Evolutionary conservation across 2,888 invertebrate genomes (phyloP).

Genomic region (Muscina levida): DNA sequence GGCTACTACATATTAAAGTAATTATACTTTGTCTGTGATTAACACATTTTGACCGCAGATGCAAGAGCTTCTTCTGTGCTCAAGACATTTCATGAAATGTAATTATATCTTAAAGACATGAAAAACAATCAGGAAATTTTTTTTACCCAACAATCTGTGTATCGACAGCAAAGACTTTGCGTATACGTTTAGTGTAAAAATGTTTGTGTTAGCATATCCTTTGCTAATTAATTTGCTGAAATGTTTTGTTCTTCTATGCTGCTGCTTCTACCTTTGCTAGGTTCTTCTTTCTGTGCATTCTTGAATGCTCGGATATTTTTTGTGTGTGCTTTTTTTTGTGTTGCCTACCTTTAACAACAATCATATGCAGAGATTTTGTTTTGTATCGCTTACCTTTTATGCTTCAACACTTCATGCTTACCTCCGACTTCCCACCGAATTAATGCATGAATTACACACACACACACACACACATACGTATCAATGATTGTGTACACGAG

Average conservation of each 20-base stretch:
- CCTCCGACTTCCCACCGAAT: too few relatives aligned
- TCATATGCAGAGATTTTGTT: conserved; percentile 35
- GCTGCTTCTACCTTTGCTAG: not conserved
- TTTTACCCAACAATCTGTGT: too few relatives aligned
- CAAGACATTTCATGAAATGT: too few relatives aligned
- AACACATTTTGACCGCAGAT: too few relatives aligned
- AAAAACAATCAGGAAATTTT: too few relatives aligned
- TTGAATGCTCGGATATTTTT: conserved; percentile 40
- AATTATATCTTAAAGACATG: too few relatives aligned
- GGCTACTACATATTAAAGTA: too few relatives aligned
- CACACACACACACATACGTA: not conserved
- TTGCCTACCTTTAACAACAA: conserved; percentile 3
- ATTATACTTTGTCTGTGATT: too few relatives aligned
- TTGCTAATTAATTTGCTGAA: conserved; percentile 58
- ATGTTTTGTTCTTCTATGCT: conserved; percentile 14
- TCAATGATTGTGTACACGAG: conserved; percentile 27
- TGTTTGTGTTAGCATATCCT: too few relatives aligned
- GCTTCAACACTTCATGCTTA: conserved; percentile 53
- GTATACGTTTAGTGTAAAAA: too few relatives aligned
- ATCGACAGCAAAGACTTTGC: too few relatives aligned
- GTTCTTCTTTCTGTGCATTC: not conserved
- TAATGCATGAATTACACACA: not conserved
- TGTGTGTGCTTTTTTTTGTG: conserved; percentile 36
- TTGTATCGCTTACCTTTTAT: conserved; percentile 35
- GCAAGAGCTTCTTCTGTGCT: too few relatives aligned